phyloP scores from a whole-genome alignment of 30 jellyfish, hydroid and myxozoan species.

The Aurelia coerulea region DNA sequence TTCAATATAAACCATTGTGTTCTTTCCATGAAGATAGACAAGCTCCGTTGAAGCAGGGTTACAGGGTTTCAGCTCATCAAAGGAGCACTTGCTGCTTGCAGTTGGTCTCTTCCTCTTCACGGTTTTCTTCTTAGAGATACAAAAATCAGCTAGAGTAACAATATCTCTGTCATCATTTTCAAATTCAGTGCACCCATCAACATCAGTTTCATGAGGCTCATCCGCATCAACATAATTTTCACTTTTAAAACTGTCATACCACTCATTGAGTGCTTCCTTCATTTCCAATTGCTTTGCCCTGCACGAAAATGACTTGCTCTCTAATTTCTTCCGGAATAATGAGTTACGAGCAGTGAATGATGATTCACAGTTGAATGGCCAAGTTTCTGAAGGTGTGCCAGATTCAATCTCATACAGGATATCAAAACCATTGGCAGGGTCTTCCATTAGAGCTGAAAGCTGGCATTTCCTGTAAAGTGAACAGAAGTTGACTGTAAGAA shows the following conservation, averaged over 20 bases:
- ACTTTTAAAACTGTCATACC: not conserved
- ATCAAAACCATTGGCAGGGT: not conserved
- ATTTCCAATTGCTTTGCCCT: not conserved
- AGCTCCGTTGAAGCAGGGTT: constrained; percentile 6
- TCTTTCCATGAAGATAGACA: not conserved
- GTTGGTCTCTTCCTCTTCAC: too few species aligned
- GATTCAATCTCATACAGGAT: not conserved
- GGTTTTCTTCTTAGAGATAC: too few species aligned
- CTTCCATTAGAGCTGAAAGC: not conserved
- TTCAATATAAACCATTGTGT: not conserved
- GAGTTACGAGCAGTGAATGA: not conserved
- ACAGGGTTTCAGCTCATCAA: not conserved
- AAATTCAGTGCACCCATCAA: too few species aligned
- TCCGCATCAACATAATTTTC: not conserved
- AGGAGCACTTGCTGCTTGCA: too few species aligned
- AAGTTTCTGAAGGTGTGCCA: not conserved
- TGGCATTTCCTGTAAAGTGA: not conserved
- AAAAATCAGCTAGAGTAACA: too few species aligned
- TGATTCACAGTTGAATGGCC: not conserved
- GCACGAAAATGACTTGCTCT: not conserved
- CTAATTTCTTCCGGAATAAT: not conserved
- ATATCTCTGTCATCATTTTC: not conserved
- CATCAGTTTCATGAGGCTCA: not conserved
- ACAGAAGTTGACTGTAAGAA: too few species aligned
- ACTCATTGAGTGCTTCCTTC: not conserved